phyloP scores from a whole-genome alignment of 2,797 vertebrate genomes.

The Acanthornis magna region DNA sequence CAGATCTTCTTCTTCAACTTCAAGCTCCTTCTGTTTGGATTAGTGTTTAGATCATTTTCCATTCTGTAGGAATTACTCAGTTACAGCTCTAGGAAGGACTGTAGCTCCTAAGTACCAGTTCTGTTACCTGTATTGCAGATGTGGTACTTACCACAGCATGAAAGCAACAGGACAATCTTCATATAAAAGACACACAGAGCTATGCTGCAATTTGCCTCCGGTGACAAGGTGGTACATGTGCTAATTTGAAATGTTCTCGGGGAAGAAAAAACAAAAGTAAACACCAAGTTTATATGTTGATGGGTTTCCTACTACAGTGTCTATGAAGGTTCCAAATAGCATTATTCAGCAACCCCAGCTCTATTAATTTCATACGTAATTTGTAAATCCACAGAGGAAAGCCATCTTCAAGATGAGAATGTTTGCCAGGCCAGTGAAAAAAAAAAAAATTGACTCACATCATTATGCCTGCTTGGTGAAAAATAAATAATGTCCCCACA shows the following conservation, averaged over 20 bases:
- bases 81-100: conserved; percentile 46
- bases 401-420: conserved; percentile 67
- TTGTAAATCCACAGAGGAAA: conserved; percentile 72
- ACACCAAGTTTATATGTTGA: conserved; percentile 56
- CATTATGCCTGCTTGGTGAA: conserved; percentile 55
- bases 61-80: conserved; percentile 55
- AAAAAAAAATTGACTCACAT: conserved; percentile 45
- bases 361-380: conserved; percentile 68
- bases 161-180: conserved; percentile 66
- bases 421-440: conserved; percentile 70
- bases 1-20: neutral
- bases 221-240: conserved; percentile 51
- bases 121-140: conserved; percentile 64
- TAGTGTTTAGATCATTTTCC: conserved; percentile 24
- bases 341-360: conserved; percentile 57
- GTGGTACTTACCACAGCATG: conserved; percentile 77
- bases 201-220: conserved; percentile 74
- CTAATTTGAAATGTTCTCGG: conserved; percentile 65
- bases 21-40: conserved; percentile 7
- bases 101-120: conserved; percentile 70
- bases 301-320: conserved; percentile 61
- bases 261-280: conserved; percentile 43
- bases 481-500: conserved; percentile 47
- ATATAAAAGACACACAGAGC: conserved; percentile 70
- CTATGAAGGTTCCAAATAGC: conserved; percentile 62